These are phyloP conservation scores for Leiothrix lutea DNA, from an alignment of 2,113 vertebrate genomes.

Conservation along the genomic window DNA sequence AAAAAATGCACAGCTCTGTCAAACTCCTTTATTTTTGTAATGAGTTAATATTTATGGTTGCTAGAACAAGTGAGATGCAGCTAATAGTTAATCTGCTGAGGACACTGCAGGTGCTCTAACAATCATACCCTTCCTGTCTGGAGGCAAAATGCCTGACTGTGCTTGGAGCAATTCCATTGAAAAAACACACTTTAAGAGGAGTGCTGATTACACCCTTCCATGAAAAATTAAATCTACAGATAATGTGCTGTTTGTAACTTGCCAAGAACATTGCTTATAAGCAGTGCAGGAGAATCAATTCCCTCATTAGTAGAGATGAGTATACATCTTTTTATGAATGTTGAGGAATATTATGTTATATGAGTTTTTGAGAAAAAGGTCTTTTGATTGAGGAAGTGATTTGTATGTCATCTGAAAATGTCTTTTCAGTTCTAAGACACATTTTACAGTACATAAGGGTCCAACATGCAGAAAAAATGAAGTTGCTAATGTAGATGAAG, in stretches of 20 bases:
- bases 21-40: not conserved
- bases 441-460: not conserved
- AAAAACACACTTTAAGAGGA: not conserved
- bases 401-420: not conserved
- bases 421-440: not conserved
- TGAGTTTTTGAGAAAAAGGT: not conserved
- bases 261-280: not conserved
- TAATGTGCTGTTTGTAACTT: slow-evolving; percentile 17
- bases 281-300: not conserved
- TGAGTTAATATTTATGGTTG: not conserved
- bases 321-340: not conserved
- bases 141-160: not conserved
- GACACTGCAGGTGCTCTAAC: not conserved
- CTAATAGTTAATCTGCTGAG: not conserved
- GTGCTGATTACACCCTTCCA: not conserved
- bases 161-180: not conserved
- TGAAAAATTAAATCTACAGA: slow-evolving; percentile 28
- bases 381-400: not conserved
- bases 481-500: not conserved
- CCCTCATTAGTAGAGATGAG: slow-evolving; percentile 6
- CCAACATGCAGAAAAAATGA: not conserved
- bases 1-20: not conserved
- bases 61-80: not conserved
- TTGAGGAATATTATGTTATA: not conserved
- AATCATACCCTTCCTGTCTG: not conserved